phyloP scores from a whole-genome alignment of 2,113 vertebrate species.

The Oenanthe melanoleuca region DNA sequence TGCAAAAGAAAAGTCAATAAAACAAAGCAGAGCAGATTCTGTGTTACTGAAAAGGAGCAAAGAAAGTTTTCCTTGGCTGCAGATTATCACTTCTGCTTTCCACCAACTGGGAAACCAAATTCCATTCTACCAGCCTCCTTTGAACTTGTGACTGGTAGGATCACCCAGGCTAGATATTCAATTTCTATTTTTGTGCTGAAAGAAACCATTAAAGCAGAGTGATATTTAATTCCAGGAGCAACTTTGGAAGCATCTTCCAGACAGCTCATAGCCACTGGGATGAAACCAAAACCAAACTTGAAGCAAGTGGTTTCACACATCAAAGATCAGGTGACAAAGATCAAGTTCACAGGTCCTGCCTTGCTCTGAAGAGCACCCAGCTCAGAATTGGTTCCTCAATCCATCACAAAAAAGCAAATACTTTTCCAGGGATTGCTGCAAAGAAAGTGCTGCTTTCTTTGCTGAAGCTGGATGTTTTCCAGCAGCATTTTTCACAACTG shows the following conservation, averaged over 20 bases:
- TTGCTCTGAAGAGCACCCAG: background rate
- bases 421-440: background rate
- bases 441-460: background rate
- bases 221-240: background rate
- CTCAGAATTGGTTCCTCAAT: background rate
- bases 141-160: background rate
- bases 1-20: background rate
- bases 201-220: background rate
- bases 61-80: background rate
- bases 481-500: background rate
- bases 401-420: background rate
- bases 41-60: background rate
- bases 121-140: background rate
- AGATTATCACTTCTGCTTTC: background rate
- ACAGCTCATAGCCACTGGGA: background rate
- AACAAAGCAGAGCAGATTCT: background rate
- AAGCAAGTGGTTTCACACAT: background rate
- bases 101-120: background rate
- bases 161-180: background rate
- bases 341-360: background rate
- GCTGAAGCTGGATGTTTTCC: background rate
- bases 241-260: background rate
- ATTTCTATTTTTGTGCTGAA: background rate
- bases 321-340: background rate
- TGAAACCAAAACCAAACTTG: background rate